Conservation (phyloP, 2,113 vertebrate genomes). For the Pseudopodoces humilis region DNA sequence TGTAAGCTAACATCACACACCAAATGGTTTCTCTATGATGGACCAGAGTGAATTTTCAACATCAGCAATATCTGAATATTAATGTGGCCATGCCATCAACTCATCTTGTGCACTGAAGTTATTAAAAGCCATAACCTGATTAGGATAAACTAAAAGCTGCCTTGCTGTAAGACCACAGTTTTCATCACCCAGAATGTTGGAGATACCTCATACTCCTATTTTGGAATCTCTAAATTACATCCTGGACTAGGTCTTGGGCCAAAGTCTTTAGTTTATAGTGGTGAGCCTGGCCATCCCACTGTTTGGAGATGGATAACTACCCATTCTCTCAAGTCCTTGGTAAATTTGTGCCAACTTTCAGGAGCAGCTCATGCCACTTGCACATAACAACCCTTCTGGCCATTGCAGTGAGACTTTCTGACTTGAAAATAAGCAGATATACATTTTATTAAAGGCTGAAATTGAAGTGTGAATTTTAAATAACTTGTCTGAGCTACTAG, state of each 20-base stretch:
- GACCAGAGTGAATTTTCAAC: background rate
- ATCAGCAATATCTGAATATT: background rate
- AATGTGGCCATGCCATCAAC: background rate
- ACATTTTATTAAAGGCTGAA: background rate
- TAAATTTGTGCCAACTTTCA: background rate
- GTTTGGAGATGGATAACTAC: background rate
- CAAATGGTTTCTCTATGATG: background rate
- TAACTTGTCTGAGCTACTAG: background rate
- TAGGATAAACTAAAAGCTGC: background rate
- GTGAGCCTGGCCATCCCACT: background rate
- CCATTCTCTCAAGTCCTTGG: background rate
- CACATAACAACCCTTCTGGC: background rate
- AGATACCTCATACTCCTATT: accelerated
- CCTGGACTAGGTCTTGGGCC: background rate
- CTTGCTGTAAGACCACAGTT: background rate
- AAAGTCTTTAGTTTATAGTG: background rate
- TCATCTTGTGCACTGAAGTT: background rate
- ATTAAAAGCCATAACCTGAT: background rate
- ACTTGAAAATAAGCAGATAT: background rate
- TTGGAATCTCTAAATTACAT: background rate
- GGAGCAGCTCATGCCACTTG: background rate
- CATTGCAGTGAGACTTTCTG: background rate
- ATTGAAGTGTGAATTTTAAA: background rate
- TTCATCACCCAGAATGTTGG: background rate
- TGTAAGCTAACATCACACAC: background rate